Percentiles rank a stretch among this genome's conserved stretches.
These are phyloP conservation scores for Bubo bubo DNA, from an alignment of 2,113 vertebrate genomes.

Conservation along the genomic window DNA sequence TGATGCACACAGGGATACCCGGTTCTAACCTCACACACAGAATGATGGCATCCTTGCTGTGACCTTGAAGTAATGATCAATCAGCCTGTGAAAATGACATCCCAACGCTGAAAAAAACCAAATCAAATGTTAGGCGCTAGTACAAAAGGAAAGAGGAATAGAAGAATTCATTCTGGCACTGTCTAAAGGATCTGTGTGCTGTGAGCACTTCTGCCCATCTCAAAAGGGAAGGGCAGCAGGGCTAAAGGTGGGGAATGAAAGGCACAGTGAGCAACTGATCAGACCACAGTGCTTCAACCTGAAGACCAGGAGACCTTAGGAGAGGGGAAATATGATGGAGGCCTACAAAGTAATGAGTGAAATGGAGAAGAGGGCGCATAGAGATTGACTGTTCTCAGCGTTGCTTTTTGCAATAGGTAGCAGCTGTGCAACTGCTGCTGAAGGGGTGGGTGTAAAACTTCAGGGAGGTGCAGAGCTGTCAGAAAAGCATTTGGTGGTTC, in stretches of 20 bases:
- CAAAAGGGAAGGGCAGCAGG: neutral
- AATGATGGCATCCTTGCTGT: neutral
- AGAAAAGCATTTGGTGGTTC: neutral
- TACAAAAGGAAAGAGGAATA: neutral
- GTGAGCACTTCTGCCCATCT: neutral
- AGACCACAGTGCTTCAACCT: neutral
- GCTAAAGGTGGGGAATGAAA: too few relatives aligned
- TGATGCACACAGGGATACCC: neutral
- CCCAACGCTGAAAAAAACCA: neutral
- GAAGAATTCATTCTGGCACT: neutral
- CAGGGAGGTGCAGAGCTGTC: neutral
- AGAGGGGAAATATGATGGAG: neutral
- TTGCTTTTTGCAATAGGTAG: neutral
- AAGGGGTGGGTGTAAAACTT: neutral
- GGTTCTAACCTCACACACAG: neutral
- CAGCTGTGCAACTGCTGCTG: neutral
- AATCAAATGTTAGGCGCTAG: neutral
- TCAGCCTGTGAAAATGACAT: neutral
- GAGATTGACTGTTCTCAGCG: neutral
- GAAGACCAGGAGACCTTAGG: too few relatives aligned
- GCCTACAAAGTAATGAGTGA: neutral
- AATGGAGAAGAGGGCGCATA: neutral
- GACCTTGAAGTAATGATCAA: neutral
- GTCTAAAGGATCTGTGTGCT: neutral
- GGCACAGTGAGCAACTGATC: neutral